Base-by-base conservation (phyloP, 2,888 invertebrate genomes). In the Luffia ferchaultella region DNA sequence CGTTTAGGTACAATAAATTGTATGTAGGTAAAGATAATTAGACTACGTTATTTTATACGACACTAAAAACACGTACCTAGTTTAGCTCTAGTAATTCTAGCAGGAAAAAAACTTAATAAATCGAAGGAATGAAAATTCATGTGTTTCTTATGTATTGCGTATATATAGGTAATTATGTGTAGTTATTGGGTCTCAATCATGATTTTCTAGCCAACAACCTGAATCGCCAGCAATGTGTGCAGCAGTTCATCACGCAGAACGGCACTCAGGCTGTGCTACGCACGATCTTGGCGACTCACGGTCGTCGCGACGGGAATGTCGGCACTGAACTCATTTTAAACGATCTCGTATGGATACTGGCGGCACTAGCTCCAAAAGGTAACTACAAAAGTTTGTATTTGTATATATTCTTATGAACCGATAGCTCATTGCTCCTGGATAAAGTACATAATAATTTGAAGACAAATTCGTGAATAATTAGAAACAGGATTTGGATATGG, bases 321-420 rank as follows among this genome's bases (percentile, higher is more conserved):
- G 68, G 75, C 60, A 76, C 70, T 55, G 88, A 88, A 62, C 67
- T 83, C 54, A 74, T 87, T 60, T 64, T 86, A 59, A 85, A 86
- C 60, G 88, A 88, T 68, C 75, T 87, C 57, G 72, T 88, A 53
- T 88, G 88, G 87, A 83, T 87, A 61, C 70, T 88, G 57, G 86
- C 87, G 64, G 84, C 88, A 59, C 71, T 88, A 55, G 78, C 86
- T 18, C 79, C 85, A 41, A 80, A 73, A 85, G 86, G 86, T 86
- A 76, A 50, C 46, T 44, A 9, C 43, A 47, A 18, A 42, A 18
- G 1, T 15, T 9, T 40, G 12, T 40, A 40, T 9, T 40, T 40
- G 12, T 40, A 40, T 9, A 9, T 40, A 40, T 40, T 40, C 12
- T 9, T 40, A 9, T 40, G 12, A 7, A 40, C 40, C 9, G 12